Base-by-base conservation (phyloP, 2,888 invertebrate species). In the Antheraea yamamai region DNA sequence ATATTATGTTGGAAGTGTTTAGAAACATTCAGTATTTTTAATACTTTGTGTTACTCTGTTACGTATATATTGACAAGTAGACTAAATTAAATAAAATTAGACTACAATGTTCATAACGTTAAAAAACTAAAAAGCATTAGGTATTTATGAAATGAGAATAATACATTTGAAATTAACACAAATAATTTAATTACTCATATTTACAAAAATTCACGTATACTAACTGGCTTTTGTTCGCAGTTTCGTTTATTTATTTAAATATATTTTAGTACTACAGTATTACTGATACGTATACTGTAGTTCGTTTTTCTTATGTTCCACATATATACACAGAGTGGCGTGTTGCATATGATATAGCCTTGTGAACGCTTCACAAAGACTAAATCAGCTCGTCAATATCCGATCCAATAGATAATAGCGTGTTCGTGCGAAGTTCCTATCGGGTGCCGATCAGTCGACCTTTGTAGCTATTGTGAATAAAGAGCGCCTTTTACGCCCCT, bases 321-420 rank as follows among this genome's bases (percentile, higher is more conserved):
- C 47, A 47, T 12, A 66, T 66, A 30, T 66, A 66, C 64, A 66
- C 70, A 70, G 30, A 68, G 70, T 39, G n/a, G 39, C 70, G 70
- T 39, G 35, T 39, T 70, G 30, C 30, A 30, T 30, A 30, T 26
- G 12, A 47, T 64, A 66, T 39, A 70, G 39, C 70, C 70, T 70
- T 39, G 70, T 70, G n/a, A 70, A 68, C 58, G 23, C 52, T 70
- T 73, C 39, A 23, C 66, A 68, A 75, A 75, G 68, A 71, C 74
- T 23, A 70, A 70, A 70, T 70, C 61, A n/a, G 73, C 61, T 73
- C 73, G 61, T 75, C 39, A 71, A 70, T 74, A 75, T 52, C 30
- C 55, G 75, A 75, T 75, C 75, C 51, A 73, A 61, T 73, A 75
- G 68, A 73, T 73, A 73, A 75, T 66, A 68, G 70, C 75, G 35